Evolutionary conservation across 1,140 invertebrate genomes (phyloP), one percentile per base, ranked within the genome.

Genomic region (Anastrepha ludens): DNA sequence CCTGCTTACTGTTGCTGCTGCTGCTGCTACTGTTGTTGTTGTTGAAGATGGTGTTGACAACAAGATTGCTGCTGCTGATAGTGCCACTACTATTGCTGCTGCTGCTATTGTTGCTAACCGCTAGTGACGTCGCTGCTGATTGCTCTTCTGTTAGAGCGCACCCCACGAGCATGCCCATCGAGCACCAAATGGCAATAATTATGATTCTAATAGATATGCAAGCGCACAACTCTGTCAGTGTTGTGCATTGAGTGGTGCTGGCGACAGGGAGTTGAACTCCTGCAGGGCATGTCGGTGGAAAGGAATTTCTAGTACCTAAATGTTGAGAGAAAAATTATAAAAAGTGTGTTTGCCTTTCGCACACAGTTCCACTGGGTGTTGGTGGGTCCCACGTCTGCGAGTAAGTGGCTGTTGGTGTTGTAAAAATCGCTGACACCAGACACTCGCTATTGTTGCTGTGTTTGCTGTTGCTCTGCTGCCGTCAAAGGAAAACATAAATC

Each of bases 131-230:
- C 20, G 50, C 47, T 67, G 64, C 64, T 67, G 60, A 62, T 62
- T 62, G 47, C 74, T 50, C 64, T 67, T 20, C 64, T 67, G 20
- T 67, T 15, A 4, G 20, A 39, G 9, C 39, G 15, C 8, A 55
- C 13, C 15, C 6, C 20, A 11, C 29, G 65, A 29, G 20, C 65
- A 67, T 39, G 67, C 67, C 17, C 67, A 41, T 15, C 67, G 17
- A 47, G 15, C 44, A 55, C n/a, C 47, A 81, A 81, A 55, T 47
- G 74, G 17, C 17, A 81, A 81, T 81, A 50, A 81, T 81, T 81
- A 81, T 81, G 74, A 81, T 81, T 81, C 47, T 81, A 81, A 81
- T 55, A 81, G 74, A 20, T 81, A 81, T 81, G 74, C 74, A 81
- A 55, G 47, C 17, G 44, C 47, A 81, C 5, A 81, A 58, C 11